Base-by-base conservation (phyloP, 2,888 invertebrate genomes). In the Amiota minor region DNA sequence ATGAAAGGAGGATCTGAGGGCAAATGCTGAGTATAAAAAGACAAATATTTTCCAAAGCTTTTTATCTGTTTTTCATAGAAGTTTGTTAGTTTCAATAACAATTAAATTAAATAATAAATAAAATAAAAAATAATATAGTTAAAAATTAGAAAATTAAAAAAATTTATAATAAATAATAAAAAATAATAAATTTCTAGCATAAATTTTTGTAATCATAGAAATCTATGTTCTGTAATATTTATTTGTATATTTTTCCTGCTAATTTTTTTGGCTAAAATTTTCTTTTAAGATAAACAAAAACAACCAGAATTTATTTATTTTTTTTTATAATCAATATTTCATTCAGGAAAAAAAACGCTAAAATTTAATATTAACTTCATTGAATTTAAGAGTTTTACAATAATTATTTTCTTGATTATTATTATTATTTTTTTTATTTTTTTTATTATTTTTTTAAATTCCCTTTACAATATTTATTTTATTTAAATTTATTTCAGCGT, bases 401-500 rank as follows among this genome's bases (percentile, higher is more conserved):
- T 35, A 61, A 61, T 61, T 23, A 2, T 20, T 61, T 61, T 11
- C 1, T 20, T 61, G 20, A 56, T 61, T 61, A n/a, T n/a, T n/a
- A n/a, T n/a, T n/a, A n/a, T n/a, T n/a, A n/a, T n/a, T n/a, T n/a
- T n/a, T n/a, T n/a, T n/a, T n/a, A n/a, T n/a, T n/a, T n/a, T n/a
- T n/a, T n/a, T n/a, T n/a, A n/a, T n/a, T n/a, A n/a, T n/a, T 6
- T 35, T 47, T 11, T 49, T 70, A 56, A 10, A 55, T 68, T 59
- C 18, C 3, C 18, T 62, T 53, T 71, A 71, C 61, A 61, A 49
- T n/a, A 53, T 53, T 14, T 53, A 9, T 53, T 53, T 53, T 53
- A 16, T 53, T n/a, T 53, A 53, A n/a, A 72, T 81, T 61, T 75
- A 77, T 76, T 69, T 77, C 77, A 80, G 77, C 76, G 76, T 76